Evolutionary conservation across 2,797 vertebrate species (phyloP), one percentile per base, ranked within the genome.

Genomic region (Megalops cyprinoides): DNA sequence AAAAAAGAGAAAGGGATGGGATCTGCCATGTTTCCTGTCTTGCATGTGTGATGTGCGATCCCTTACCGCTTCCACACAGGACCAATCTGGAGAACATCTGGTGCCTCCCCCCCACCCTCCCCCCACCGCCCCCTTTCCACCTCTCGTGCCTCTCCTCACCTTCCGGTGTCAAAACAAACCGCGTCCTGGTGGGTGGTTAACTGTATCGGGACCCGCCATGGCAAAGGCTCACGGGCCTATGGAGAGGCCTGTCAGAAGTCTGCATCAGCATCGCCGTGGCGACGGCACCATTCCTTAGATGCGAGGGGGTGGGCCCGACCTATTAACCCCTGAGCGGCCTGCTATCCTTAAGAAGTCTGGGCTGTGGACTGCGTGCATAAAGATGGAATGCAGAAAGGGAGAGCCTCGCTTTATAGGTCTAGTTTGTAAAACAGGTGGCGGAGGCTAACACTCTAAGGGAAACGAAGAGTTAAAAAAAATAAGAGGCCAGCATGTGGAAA

Each of bases 241-340:
- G 71, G 73, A 37, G 67, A 48, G 62, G 78, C 25, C 71, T 74
- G 69, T 78, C 74, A 48, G 53, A 18, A 6, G 6, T 6, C 7
- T 49, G 55, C 28, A 53, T 73, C 44, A 58, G 28, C 44, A 31
- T 77, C 25, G 39, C 75, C 69, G 58, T n/a, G 37, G 74, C 58
- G 77, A 37, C 25, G 39, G 37, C 37, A 60, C 73, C 34, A 14
- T 67, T 55, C 51, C 74, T 39, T 14, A 51, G 56, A 14, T 1
- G 51, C 25, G 51, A 44, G 80, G 71, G 71, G 74, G 53, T 18
- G 31, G 79, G 28, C 55, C 77, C 1, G 51, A n/a, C 53, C 55
- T 77, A 73, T 83, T 84, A 82, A 83, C 83, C 84, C 79, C 48
- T 58, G 58, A 80, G 78, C 79, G 62, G 48, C n/a, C 51, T 42